phyloP scores from a whole-genome alignment of 1,140 invertebrate species.

The Maconellicoccus hirsutus region DNA sequence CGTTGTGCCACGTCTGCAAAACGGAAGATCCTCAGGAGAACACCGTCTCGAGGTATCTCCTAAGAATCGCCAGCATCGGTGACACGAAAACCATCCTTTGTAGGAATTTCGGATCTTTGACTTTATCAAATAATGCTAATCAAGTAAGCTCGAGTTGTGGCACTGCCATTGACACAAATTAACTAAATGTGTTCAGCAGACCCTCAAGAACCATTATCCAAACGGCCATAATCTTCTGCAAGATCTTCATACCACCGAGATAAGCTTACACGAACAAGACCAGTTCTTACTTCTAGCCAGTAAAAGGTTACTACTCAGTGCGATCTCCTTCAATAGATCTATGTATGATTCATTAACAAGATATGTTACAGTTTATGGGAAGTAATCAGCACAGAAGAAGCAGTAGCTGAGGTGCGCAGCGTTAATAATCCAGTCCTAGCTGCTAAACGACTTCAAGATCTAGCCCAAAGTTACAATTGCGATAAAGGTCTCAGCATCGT shows the following conservation, averaged over 20 bases:
- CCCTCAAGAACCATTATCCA: background rate
- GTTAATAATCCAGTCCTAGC: conserved; percentile 62
- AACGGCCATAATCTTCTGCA: conserved; percentile 54
- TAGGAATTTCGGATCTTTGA: conserved; percentile 45
- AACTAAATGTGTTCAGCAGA: background rate
- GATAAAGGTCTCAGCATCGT: conserved; percentile 68
- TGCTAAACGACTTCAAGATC: conserved; percentile 65
- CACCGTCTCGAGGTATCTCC: conserved; percentile 45
- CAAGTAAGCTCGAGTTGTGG: conserved; percentile 26
- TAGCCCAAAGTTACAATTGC: conserved; percentile 68
- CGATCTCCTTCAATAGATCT: too few relatives aligned
- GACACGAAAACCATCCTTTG: conserved; percentile 58
- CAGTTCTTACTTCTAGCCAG: conserved; percentile 71
- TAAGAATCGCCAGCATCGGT: conserved; percentile 59
- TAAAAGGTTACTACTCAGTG: conserved; percentile 40
- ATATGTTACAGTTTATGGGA: conserved; percentile 48
- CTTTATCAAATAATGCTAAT: conserved; percentile 31
- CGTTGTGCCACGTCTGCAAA: conserved; percentile 49
- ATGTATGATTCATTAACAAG: too few relatives aligned
- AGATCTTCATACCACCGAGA: conserved; percentile 61
- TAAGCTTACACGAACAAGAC: conserved; percentile 60
- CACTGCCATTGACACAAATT: background rate
- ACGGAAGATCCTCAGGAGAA: conserved; percentile 36
- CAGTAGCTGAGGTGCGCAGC: conserved; percentile 57
- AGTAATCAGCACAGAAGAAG: conserved; percentile 57